Evolutionary conservation across 92 coral and sea anemone genomes (phyloP), one percentile per base, ranked within the genome.

Genomic region (Parazoanthus atlanticus): DNA sequence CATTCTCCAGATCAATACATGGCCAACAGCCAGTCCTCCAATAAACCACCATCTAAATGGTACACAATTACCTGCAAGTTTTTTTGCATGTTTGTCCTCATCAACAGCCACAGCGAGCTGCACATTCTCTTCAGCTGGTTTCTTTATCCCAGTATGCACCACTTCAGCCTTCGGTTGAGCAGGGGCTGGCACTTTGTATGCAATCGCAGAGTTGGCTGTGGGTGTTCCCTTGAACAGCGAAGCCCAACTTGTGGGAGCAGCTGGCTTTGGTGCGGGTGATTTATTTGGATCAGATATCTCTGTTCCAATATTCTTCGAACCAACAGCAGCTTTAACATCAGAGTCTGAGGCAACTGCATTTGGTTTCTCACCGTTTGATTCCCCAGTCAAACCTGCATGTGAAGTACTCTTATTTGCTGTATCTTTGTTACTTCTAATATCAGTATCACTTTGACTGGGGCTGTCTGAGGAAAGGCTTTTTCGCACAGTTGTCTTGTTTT

Each of bases 191-290:
- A 88, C 71, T 61, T 84, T 89, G 52, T 85, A 70, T n/a, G 82
- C 90, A 79, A 86, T 74, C 8, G 88, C 93, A 11, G 95, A 58
- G 40, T 87, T 83, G 76, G 93, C 82, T 13, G 92, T 70, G 19
- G 94, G 52, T 54, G 93, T 86, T 34, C 81, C 82, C 90, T 96
- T 95, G 88, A 97, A 95, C 89, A 97, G 90, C 21, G 94, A 98
- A 13, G 98, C 98, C 99, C 99, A 97, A 25, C 91, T 94, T 12
- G 86, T 79, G 29, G 21, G 69, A 23, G 90, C 88, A 47, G 85
- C 86, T 17, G 91, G 82, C 64, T 84, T 91, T 8, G 80, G 72
- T 16, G 82, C 11, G 7, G 76, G 23, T 28, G 81, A 31, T 40
- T 88, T 83, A 56, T 26, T 49, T 52, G 40, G 2, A 10, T 54